These are phyloP conservation scores for Etheostoma perlongum DNA, from an alignment of 2,797 vertebrate genomes.

Conservation along the genomic window DNA sequence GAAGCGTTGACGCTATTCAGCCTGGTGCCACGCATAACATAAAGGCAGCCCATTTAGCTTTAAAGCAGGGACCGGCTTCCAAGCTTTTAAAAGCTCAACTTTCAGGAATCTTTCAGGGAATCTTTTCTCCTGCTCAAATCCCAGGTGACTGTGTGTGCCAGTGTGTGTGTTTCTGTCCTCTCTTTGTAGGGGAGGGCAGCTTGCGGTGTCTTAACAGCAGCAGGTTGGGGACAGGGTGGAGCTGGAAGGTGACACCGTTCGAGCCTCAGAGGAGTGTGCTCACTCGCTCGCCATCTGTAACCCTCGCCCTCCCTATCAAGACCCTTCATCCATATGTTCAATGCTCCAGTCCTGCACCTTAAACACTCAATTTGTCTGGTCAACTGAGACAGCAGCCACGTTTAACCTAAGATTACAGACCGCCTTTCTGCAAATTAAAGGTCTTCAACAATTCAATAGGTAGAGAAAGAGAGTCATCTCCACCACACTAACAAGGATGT, in stretches of 20 bases:
- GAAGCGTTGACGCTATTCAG: constrained; percentile 77
- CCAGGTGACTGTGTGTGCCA: constrained; percentile 64
- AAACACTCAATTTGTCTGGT: constrained; percentile 14
- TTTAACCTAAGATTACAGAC: not conserved
- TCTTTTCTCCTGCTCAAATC: constrained; percentile 82
- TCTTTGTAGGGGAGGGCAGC: constrained; percentile 69
- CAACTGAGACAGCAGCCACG: constrained; percentile 33
- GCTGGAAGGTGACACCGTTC: constrained; percentile 83
- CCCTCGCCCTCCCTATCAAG: constrained; percentile 60
- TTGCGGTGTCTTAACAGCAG: constrained; percentile 77
- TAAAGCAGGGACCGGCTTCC: constrained; percentile 76
- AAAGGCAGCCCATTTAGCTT: constrained; percentile 79
- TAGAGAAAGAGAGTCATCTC: not conserved
- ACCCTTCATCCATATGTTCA: constrained; percentile 43
- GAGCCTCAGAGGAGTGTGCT: constrained; percentile 75
- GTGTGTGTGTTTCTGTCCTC: constrained; percentile 50
- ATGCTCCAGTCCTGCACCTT: not conserved
- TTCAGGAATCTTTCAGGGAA: constrained; percentile 88
- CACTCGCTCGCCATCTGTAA: constrained; percentile 84
- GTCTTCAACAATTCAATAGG: not conserved
- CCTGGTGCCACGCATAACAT: constrained; percentile 71
- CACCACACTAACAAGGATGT: not conserved
- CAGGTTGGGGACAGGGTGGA: constrained; percentile 79
- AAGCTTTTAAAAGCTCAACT: constrained; percentile 89
- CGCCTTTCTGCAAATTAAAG: not conserved